These are phyloP conservation scores for Orchesella cincta DNA, from an alignment of 1,140 invertebrate genomes.

Conservation along the genomic window DNA sequence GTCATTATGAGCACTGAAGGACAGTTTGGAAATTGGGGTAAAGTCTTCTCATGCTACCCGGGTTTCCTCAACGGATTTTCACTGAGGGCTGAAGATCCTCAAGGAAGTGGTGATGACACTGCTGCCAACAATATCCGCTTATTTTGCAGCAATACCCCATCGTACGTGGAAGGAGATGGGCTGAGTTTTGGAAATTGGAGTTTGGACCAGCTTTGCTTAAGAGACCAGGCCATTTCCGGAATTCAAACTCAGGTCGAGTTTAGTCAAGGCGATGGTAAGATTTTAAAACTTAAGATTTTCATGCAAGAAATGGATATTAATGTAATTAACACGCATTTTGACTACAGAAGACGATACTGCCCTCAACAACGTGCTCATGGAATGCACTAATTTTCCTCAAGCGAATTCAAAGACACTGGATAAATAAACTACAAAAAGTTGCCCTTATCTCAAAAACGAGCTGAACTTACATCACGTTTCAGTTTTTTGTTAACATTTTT, in stretches of 20 bases:
- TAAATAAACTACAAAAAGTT: too few species aligned
- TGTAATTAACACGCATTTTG: too few species aligned
- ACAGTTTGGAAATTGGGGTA: constrained; percentile 25
- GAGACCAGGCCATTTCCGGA: not conserved
- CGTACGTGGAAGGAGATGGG: constrained; percentile 22
- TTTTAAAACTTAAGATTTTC: too few species aligned
- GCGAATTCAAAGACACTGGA: too few species aligned
- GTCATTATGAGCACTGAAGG: constrained; percentile 27
- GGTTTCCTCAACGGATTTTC: constrained; percentile 32
- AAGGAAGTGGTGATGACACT: constrained; percentile 12
- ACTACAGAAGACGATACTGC: constrained; percentile 3
- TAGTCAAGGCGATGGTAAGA: constrained; percentile 1
- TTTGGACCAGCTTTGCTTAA: not conserved
- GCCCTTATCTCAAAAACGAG: too few species aligned
- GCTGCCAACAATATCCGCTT: constrained; percentile 5
- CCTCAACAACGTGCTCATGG: not conserved
- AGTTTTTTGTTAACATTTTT: too few species aligned
- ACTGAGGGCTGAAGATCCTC: constrained; percentile 12
- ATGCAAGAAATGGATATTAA: too few species aligned
- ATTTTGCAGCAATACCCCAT: not conserved
- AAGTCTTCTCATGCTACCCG: constrained; percentile 23
- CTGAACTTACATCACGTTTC: too few species aligned
- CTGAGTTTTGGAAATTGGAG: constrained; percentile 22
- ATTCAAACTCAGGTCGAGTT: constrained; percentile 28
- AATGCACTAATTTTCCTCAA: too few species aligned